Conservation (phyloP, 2,113 vertebrate species). For the Barnardius zonarius region DNA sequence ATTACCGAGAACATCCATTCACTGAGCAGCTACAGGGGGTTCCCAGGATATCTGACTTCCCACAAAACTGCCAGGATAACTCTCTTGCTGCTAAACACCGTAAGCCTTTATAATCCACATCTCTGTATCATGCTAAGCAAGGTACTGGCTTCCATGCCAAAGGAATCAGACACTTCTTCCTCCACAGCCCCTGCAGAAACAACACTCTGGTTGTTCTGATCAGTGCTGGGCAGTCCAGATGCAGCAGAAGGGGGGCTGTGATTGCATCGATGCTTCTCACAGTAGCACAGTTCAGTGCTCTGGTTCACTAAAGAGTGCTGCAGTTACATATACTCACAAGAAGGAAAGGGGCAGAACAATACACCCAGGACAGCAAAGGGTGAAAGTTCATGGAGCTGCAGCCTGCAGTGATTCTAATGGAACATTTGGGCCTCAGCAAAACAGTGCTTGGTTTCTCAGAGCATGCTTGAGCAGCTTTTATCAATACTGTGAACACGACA, state of each 20-base stretch:
- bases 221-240: background rate
- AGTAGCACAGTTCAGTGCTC: background rate
- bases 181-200: no score
- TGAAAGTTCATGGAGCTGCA: background rate
- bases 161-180: background rate
- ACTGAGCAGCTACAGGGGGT: background rate
- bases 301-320: background rate
- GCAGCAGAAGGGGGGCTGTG: background rate
- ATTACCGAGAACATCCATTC: background rate
- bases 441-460: background rate
- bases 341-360: background rate
- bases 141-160: background rate
- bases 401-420: background rate
- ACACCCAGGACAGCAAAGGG: background rate
- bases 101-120: background rate
- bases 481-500: background rate
- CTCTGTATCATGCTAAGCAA: background rate
- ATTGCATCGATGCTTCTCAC: background rate
- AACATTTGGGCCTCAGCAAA: background rate
- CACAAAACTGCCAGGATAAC: background rate
- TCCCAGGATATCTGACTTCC: background rate
- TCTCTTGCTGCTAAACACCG: background rate
- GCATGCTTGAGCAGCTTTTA: background rate
- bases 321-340: background rate
- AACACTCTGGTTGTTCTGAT: background rate